Base-by-base conservation (phyloP, 2,888 invertebrate species). In the Pheosia gnoma region DNA sequence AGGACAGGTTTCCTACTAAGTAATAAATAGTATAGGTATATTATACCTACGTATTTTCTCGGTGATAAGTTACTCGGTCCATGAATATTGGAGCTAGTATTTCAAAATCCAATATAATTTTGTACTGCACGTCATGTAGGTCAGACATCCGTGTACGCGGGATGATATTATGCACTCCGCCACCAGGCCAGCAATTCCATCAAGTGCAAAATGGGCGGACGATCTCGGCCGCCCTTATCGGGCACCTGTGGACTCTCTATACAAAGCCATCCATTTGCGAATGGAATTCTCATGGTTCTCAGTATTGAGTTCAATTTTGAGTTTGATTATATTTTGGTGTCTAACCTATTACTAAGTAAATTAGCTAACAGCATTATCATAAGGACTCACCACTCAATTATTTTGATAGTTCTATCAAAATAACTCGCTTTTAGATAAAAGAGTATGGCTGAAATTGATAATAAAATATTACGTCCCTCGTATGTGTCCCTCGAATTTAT, bases 191-290 rank as follows among this genome's bases (percentile, higher is more conserved):
- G 84, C 86, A 89, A 91, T 89, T 88, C 84, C 87, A 89, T 89
- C 87, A 85, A 79, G 78, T 74, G 75, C 79, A 75, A 80, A 79
- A 75, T 73, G 74, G 74, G 75, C 74, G 72, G 75, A 79, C 81
- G 84, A 86, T 86, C 83, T 75, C 78, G 67, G 71, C 75, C 67
- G 71, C 79, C 80, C 85, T 88, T 89, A 90, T 90, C 89, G 85
- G 86, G 82, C 89, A 90, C 89, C 89, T 90, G 88, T 88, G 86
- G 86, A 86, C 86, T 79, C 70, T 72, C 69, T 79, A 86, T 82
- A 89, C 88, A 88, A 88, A 87, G 80, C 84, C 85, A 78, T 87
- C 88, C 84, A 88, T 86, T 84, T 83, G 80, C 81, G 76, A 82
- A 86, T 83, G 77, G 74, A 71, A 71, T 68, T 59, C 63, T 60